Base-by-base conservation (phyloP, 2,888 invertebrate genomes). In the Dasysyrphus albostriatus region DNA sequence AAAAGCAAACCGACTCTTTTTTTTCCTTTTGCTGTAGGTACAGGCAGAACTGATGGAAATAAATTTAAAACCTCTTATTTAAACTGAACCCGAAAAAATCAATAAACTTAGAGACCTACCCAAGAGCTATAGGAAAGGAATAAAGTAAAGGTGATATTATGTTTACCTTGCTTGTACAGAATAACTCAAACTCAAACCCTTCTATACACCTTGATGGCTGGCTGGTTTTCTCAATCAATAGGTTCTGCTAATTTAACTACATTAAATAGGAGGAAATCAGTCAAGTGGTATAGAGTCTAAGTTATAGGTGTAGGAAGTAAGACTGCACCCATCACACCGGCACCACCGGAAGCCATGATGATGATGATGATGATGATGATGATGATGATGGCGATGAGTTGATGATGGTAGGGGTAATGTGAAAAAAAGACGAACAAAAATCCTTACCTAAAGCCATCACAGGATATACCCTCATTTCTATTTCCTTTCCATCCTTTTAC, bases 221-320 rank as follows among this genome's bases (percentile, higher is more conserved):
- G 39, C 29, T 59, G 32, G 65, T 42, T 54, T 54, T 63, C 73
- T 42, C 70, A 32, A 37, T 47, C 76, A 58, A 47, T 51, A 56
- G 37, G 54, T 54, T 63, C 63, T 58, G 82, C 82, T 77, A 77
- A 82, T 77, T 77, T 72, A 82, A 82, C 82, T 65, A 58, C 82
- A 72, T 82, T 72, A 49, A 65, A 16, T 70, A 24, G 77, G 58
- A 65, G 70, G 65, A 72, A 82, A 77, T 82, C 72, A 77, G 70
- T 82, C 77, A 72, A 77, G 69, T 58, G 47, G 42, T 49, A n/a
- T n/a, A 16, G 56, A 32, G 42, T 19, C 24, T 32, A 37, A 10
- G 39, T 24, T 24, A 24, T 24, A 24, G 24, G 24, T 12, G 12
- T 19, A 24, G 56, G 42, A 75, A 63, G 59, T 24, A 42, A 32